Base-by-base conservation (phyloP, 2,113 vertebrate genomes). In the Aegypius monachus region DNA sequence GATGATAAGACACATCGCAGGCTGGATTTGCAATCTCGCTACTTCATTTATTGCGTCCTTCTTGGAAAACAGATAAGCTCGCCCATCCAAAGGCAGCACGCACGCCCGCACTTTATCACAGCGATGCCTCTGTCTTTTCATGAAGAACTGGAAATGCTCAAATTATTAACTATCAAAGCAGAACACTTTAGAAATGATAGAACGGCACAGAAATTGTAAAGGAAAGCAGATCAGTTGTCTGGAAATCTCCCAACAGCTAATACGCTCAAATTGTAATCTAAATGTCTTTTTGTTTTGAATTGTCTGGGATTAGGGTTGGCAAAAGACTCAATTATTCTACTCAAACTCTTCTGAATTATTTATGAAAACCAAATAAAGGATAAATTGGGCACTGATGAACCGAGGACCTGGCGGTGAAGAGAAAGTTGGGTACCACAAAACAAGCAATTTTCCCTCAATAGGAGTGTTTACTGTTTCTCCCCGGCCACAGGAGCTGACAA, bases 331-430 rank as follows among this genome's bases (percentile, higher is more conserved):
- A 96, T 98, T 97, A 98, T 97, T 98, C 95, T 96, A 95, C 90
- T 97, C 92, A 95, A 98, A 97, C 43, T 86, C 94, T 91, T 97
- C 86, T 97, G 97, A 98, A 98, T 98, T 97, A 98, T 98, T 98
- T 98, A 98, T 94, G 96, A 98, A 98, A 98, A 97, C 92, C 94
- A 97, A 98, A 97, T 97, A 98, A 97, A 98, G 95, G 97, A 96
- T 97, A 97, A 98, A 98, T 98, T 88, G 95, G 97, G 97, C 96
- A 95, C 88, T 88, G 97, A 97, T 93, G 96, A 98, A 98, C 97
- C 25, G 4, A 94, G 94, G 95, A 95, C 95, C 97, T 93, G 94
- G 93, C 36, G 36, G 68, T 34, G 68, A 93, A 90, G 88, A 90
- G 88, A 85, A 97, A 98, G 97, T 80, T 96, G 88, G 90, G 90